phyloP scores from a whole-genome alignment of 2,888 invertebrate genomes.

The Cataglyphis rosenhaueri region DNA sequence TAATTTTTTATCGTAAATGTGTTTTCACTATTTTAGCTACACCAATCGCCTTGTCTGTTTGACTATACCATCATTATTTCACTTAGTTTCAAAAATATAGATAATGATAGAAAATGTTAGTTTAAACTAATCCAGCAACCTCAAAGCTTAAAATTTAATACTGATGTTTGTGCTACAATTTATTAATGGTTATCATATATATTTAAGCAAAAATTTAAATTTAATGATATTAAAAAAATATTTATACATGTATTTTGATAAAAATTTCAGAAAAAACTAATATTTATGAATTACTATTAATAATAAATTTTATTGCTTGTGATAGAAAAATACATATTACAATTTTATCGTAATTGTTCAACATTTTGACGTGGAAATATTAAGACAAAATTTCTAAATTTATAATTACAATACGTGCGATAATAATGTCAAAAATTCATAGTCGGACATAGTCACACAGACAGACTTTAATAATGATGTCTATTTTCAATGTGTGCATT shows the following conservation, averaged over 20 bases:
- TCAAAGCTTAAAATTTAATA: neutral
- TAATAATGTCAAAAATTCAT: neutral
- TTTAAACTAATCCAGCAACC: neutral
- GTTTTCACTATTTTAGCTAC: neutral
- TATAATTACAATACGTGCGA: neutral
- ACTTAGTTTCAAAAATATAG: neutral
- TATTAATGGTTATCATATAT: slow-evolving; percentile 13
- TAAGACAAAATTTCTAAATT: neutral
- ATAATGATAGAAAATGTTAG: neutral
- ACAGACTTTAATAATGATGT: slow-evolving; percentile 13
- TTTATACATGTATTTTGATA: neutral
- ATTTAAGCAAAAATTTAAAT: neutral
- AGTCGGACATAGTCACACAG: slow-evolving; percentile 38
- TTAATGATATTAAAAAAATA: neutral
- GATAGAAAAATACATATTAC: neutral
- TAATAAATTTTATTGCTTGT: neutral
- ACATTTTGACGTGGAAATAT: neutral
- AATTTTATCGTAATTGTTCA: neutral
- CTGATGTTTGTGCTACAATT: neutral
- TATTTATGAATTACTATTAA: neutral
- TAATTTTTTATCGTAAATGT: slow-evolving; percentile 20
- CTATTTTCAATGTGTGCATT: slow-evolving; percentile 14
- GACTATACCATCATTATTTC: slow-evolving; percentile 19
- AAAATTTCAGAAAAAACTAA: neutral
- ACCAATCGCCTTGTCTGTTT: slow-evolving; percentile 13